Base-by-base conservation (phyloP, 2,888 invertebrate genomes). In the Anodontia alba region DNA sequence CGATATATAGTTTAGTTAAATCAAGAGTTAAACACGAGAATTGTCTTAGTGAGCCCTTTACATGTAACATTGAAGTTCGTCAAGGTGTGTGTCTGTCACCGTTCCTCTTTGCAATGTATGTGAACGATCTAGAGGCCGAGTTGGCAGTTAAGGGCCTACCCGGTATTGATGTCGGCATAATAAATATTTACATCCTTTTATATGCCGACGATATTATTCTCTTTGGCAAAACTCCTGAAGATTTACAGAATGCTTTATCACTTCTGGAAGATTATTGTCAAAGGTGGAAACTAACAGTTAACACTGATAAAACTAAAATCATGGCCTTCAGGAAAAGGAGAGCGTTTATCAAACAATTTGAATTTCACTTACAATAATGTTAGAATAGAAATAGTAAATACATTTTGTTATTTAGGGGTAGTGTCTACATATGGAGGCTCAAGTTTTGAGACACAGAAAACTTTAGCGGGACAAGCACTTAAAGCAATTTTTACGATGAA, bases 301-400 rank as follows among this genome's bases (percentile, higher is more conserved):
- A n/a, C n/a, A n/a, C n/a, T n/a, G n/a, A n/a, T n/a, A n/a, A n/a
- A n/a, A n/a, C n/a, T n/a, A n/a, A n/a, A 51, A 51, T 51, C 7
- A 51, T 51, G 51, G 51, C n/a, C 5, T 51, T 51, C n/a, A 51
- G 51, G 51, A n/a, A 51, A 51, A 7, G 51, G 51, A n/a, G 20
- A n/a, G 5, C 23, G 51, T 8, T n/a, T 51, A 51, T n/a, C 51
- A 51, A 20, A 51, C 51, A n/a, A 51, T n/a, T 51, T 51, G 51
- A 51, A 51, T 51, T 51, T 51, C 23, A n/a, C 23, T 51, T 51
- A 51, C 51, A 51, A 51, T n/a, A 51, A 51, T 51, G 23, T 51
- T n/a, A 51, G 23, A n/a, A 51, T 51, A 51, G 51, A 51, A 51
- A 8, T 51, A 51, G 51, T 51, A 5, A 51, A n/a, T n/a, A 51